Base-by-base conservation (phyloP, 1,140 invertebrate genomes). In the Pantala flavescens region DNA sequence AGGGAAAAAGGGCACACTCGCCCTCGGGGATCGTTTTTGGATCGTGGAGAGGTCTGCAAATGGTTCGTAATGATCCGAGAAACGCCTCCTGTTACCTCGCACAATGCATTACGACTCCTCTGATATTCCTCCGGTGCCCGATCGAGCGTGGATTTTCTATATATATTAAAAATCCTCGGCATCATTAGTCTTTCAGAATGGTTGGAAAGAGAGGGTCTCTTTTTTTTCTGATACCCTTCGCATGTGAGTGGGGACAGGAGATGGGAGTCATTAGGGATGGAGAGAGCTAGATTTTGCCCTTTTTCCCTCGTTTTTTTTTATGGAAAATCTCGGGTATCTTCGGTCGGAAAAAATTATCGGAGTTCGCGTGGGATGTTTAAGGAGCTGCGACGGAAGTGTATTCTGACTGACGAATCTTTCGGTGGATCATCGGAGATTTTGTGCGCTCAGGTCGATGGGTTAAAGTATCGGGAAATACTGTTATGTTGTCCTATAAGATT, bases 81-180 rank as follows among this genome's bases (percentile, higher is more conserved):
- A 63, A 63, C 49, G 49, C 49, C 49, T 21, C 49, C 12, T 63
- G 49, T 63, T 63, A 63, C 49, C n/a, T 21, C 14, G 14, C 49
- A 63, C 49, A 63, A 63, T 63, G 12, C 12, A 63, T 63, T 63
- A 19, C 12, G 49, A 63, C 12, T 63, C 12, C 49, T 63, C 49
- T 63, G 49, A 63, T 63, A 63, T 63, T 63, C 49, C n/a, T 63
- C 12, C 3, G 49, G n/a, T 7, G 49, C 3, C 49, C 49, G 12
- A 63, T 63, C n/a, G 49, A 63, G 49, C 49, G 49, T 63, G 49
- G 49, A 63, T 63, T 63, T 14, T n/a, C n/a, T n/a, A n/a, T n/a
- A n/a, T 21, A 21, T 63, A 19, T 63, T 63, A 19, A 63, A 21
- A 63, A 63, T 21, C 49, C 12, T 63, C 14, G 49, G 5, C 16